Base-by-base conservation (phyloP, 2,888 invertebrate genomes). In the Troilus luridus region DNA sequence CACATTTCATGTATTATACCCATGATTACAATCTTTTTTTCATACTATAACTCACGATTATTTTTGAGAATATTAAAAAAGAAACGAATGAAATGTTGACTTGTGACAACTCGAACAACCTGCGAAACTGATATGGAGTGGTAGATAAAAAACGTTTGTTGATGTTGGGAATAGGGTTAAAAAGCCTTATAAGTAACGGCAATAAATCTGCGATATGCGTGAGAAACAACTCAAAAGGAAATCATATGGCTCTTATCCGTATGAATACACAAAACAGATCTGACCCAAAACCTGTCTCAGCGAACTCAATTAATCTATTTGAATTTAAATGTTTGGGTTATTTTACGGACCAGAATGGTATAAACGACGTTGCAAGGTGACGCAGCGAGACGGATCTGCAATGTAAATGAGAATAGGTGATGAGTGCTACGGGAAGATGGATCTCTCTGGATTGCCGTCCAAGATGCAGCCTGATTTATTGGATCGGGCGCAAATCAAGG, bases 331-430 rank as follows among this genome's bases (percentile, higher is more conserved):
- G 17, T 77, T 27, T 77, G 7, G 17, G 14, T 6, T 72, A 77
- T 6, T 77, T 77, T 14, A 41, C 27, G 19, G 19, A 77, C 27
- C 41, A 6, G 17, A 17, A 41, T 41, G 27, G 41, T 77, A 77
- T 77, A 17, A 41, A 41, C 41, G 19, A 6, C 72, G 10, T 41
- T 8, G 17, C 27, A 27, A 77, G 27, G 27, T 5, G 72, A 77
- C 8, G 6, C 72, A 41, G 72, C 24, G 12, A 14, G 64, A 21
- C 8, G 27, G 9, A 27, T 77, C 72, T 77, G 72, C 72, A 77
- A 77, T 77, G 72, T 77, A 41, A 77, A 77, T 77, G 72, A 77
- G 72, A 77, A 41, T 19, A 77, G 72, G 72, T 77, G 72, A 77
- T 77, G 72, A 77, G 72, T 41, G 27, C 27, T 77, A 17, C 72